phyloP scores from a whole-genome alignment of 2,888 invertebrate species.

The Nemotelus nigrinus region DNA sequence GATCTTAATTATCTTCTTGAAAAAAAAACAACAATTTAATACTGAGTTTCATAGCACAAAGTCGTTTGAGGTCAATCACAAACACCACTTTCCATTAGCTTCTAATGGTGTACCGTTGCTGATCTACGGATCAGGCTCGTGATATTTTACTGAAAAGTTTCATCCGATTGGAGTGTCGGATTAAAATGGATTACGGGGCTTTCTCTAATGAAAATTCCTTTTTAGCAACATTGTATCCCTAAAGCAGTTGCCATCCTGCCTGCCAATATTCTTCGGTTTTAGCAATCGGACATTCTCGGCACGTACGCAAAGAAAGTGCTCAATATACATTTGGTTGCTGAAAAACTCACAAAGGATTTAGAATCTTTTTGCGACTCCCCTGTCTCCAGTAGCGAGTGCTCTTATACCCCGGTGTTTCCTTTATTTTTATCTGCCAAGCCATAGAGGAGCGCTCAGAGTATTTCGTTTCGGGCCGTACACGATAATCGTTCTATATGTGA shows the following conservation, averaged over 20 bases:
- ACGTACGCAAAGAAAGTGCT: slow-evolving; percentile 36
- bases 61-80: no score
- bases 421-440: neutral
- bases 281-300: slow-evolving; percentile 3
- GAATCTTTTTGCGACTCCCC: neutral
- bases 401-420: neutral
- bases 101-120: no score
- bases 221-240: neutral
- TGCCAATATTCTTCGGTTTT: slow-evolving; percentile 9
- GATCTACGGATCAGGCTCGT: neutral
- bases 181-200: slow-evolving; percentile 28
- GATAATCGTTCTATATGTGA: slow-evolving; percentile 31
- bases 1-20: no score
- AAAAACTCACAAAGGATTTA: slow-evolving; percentile 7
- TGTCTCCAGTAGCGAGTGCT: neutral
- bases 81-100: no score
- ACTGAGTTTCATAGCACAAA: no score
- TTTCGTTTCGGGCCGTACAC: slow-evolving; percentile 18
- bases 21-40: no score
- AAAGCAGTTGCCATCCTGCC: neutral
- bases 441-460: neutral
- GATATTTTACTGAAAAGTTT: neutral
- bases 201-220: slow-evolving; percentile 31
- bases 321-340: slow-evolving; percentile 22
- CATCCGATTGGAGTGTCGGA: neutral